Conservation (phyloP, 2,113 vertebrate species). For the Brienomyrus brachyistius region DNA sequence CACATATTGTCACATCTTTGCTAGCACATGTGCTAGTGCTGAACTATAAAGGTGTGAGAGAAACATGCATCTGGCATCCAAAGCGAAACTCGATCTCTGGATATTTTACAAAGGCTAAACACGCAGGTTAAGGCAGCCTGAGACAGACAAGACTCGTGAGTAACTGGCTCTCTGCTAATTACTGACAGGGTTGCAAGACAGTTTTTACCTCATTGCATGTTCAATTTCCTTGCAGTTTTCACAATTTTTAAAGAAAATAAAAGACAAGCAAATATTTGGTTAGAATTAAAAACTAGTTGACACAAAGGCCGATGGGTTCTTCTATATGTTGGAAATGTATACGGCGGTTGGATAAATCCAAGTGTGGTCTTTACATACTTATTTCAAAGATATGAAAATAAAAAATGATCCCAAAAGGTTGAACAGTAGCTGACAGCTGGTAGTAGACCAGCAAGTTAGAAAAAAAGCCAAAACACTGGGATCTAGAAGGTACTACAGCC, state of each 20-base stretch:
- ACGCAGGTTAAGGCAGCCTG: neutral
- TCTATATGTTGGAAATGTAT: neutral
- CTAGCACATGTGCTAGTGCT: neutral
- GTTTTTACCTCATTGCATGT: neutral
- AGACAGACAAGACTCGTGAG: neutral
- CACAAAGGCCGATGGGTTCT: neutral
- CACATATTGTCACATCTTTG: neutral
- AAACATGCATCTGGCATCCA: constrained; percentile 8
- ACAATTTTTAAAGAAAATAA: neutral
- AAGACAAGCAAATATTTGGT: neutral
- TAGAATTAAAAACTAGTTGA: neutral
- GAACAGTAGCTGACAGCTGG: neutral
- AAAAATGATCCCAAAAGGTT: neutral
- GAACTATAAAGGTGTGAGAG: neutral
- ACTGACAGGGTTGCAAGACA: neutral
- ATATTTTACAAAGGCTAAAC: neutral
- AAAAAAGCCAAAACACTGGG: neutral
- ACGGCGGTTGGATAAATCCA: neutral
- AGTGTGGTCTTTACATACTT: neutral
- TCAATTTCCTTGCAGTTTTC: neutral
- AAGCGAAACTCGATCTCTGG: neutral
- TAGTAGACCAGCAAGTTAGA: neutral
- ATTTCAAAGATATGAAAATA: neutral
- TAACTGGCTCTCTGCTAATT: constrained; percentile 2
- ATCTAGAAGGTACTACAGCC: neutral